Evolutionary conservation across 2,113 vertebrate genomes (phyloP), one percentile per base, ranked within the genome.

Genomic region (Sialia sialis): DNA sequence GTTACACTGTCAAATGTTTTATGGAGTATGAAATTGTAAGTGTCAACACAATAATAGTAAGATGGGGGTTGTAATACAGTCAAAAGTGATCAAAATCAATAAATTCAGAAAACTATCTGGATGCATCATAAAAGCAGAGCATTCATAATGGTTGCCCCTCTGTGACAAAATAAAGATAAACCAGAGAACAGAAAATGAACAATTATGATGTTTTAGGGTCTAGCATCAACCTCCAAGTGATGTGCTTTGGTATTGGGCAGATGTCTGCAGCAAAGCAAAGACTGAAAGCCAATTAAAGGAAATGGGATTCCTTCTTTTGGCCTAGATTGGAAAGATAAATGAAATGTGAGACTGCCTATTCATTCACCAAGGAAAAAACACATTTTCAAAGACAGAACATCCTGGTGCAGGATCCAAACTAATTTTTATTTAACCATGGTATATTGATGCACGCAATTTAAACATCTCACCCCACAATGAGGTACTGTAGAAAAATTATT

Each of bases 21-120:
- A 96, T 89, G 92, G 62, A 92, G 80, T 95, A 94, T 93, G 94
- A 96, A 96, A 97, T 97, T 95, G 55, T 58, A 91, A 69, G 60
- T 89, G 93, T 89, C 92, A 94, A 90, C 49, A 77, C 22, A 70
- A 32, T 72, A 94, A 66, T 34, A 55, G 83, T 46, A 82, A 70
- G 17, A 84, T 44, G 39, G 58, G 49, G 21, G 54, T 38, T 63
- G 70, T n/a, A 82, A 26, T 41, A 67, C 13, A 84, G 56, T 54
- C 86, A 78, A 83, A 54, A 83, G 64, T 54, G 55, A 87, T 70
- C 80, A 89, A 92, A 93, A 84, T 94, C 83, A 86, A 63, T 88
- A 92, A 80, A 90, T 84, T 73, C 32, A 68, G 44, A 78, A 56
- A 52, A 82, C 13, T 80, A n/a, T 44, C 64, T 84, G 17, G 29